Base-by-base conservation (phyloP, 1,140 invertebrate genomes). In the Drosophila insularis region DNA sequence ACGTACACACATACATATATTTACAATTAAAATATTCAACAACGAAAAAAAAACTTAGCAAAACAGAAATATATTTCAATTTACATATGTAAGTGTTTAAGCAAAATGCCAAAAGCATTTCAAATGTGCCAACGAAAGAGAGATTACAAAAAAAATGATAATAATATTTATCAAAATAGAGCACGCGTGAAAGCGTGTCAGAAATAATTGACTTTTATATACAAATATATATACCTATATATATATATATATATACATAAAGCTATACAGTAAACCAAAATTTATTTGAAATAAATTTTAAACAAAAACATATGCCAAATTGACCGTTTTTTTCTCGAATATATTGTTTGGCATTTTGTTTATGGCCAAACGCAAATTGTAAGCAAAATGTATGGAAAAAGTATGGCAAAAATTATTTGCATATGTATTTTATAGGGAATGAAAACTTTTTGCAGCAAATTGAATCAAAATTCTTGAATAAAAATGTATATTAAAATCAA, bases 71-170 rank as follows among this genome's bases (percentile, higher is more conserved):
- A 68, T 74, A 74, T 86, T 76, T 76, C 71, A 82, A 86, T 86
- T 82, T 86, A 73, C 75, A 86, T 79, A 76, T 74, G 73, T 81
- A 87, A 87, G 82, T 81, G 75, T 87, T 87, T 81, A 79, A 86
- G 79, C 71, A 72, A 71, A 87, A 86, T 65, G 82, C 78, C 71
- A 79, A 86, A 71, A 82, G 81, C 81, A 84, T 84, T 86, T 78
- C 55, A 84, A 84, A 84, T 84, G 80, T 78, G 65, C 60, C 27
- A 73, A 66, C 39, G 39, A 37, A 35, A 37, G 35, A 37, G 35
- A 37, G 35, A 11, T 32, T 10, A 8, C 60, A 40, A 62, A 53
- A 62, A 74, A 74, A 13, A 37, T 59, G 61, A 62, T 50, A 65
- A 77, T 58, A 66, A 35, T 78, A 62, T 71, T 65, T 77, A 76